These are phyloP conservation scores for Heterocephalus glaber DNA, from an alignment of 2,113 vertebrate genomes.

Conservation along the genomic window DNA sequence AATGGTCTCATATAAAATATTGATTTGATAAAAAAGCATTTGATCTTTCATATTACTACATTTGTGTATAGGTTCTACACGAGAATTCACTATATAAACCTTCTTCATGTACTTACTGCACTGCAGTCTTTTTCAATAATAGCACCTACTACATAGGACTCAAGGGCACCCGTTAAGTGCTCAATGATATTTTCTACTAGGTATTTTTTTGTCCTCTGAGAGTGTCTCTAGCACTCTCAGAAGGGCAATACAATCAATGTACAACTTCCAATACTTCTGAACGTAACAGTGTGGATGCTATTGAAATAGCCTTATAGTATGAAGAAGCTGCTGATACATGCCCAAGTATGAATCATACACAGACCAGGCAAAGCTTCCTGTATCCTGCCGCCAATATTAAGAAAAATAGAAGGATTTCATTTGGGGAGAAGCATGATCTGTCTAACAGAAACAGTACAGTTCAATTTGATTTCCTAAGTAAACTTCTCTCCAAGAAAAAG, in stretches of 20 bases:
- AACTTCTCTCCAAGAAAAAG: conserved; percentile 63
- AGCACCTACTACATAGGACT: conserved; percentile 68
- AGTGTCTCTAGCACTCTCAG: conserved; percentile 75
- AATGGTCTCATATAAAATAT: conserved; percentile 20
- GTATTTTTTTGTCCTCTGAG: conserved; percentile 64
- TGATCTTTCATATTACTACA: conserved; percentile 34
- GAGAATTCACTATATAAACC: conserved; percentile 44
- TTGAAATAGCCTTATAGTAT: conserved; percentile 43
- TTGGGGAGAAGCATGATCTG: conserved; percentile 57
- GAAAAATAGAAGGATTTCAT: conserved; percentile 73
- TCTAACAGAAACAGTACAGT: conserved; percentile 69
- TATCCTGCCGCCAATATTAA: conserved; percentile 31
- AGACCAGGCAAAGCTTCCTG: conserved; percentile 41
- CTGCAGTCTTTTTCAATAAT: conserved; percentile 60
- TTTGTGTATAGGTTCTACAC: neutral
- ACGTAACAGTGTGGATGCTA: conserved; percentile 63
- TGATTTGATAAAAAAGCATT: conserved; percentile 65
- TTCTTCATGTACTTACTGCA: conserved; percentile 11
- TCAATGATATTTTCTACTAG: conserved; percentile 74
- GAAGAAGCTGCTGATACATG: conserved; percentile 61
- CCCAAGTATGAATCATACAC: conserved; percentile 31
- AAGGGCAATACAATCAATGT: conserved; percentile 77
- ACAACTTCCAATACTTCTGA: conserved; percentile 69
- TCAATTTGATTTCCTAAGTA: conserved; percentile 75
- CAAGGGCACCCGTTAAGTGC: conserved; percentile 69